Percentiles rank a stretch among this genome's conserved stretches.
phyloP scores from a whole-genome alignment of 2,888 invertebrate species.

The Nomada lathburiana region DNA sequence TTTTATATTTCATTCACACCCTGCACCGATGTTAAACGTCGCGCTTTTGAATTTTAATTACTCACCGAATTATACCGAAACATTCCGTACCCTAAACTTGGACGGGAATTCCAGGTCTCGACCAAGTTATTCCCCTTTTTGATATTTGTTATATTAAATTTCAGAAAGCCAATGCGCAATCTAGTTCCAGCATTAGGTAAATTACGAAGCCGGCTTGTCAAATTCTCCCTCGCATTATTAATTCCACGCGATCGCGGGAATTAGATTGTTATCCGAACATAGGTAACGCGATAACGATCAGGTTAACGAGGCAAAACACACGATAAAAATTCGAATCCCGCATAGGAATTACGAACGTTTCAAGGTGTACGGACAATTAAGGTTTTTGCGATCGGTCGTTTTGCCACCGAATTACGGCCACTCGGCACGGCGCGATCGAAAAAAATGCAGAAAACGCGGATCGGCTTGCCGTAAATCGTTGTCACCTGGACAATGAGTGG shows the following conservation, averaged over 20 bases:
- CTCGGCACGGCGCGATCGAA: conserved; percentile 18
- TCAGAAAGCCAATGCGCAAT: no score
- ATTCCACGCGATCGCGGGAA: background rate
- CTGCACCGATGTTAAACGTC: no score
- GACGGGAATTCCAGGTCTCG: background rate
- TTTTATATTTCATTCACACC: background rate
- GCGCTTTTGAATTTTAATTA: no score
- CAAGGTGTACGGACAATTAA: conserved; percentile 50
- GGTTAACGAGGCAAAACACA: conserved; percentile 39
- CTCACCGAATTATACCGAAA: no score
- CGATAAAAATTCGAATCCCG: conserved; percentile 35
- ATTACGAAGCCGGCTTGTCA: conserved; percentile 15
- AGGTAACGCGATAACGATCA: conserved; percentile 23
- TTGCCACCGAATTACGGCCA: conserved; percentile 47
- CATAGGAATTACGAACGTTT: background rate
- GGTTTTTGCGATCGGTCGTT: conserved; percentile 37
- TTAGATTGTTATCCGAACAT: conserved; percentile 23
- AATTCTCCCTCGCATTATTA: no score
- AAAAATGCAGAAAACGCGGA: conserved; percentile 61
- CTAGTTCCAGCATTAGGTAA: no score
- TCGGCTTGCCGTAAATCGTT: conserved; percentile 57
- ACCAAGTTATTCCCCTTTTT: background rate
- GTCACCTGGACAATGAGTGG: conserved; percentile 55
- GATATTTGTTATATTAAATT: background rate
- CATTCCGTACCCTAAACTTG: no score